Evolutionary conservation across 2,888 invertebrate species (phyloP), one percentile per base, ranked within the genome.

Genomic region (Agriotes lineatus): DNA sequence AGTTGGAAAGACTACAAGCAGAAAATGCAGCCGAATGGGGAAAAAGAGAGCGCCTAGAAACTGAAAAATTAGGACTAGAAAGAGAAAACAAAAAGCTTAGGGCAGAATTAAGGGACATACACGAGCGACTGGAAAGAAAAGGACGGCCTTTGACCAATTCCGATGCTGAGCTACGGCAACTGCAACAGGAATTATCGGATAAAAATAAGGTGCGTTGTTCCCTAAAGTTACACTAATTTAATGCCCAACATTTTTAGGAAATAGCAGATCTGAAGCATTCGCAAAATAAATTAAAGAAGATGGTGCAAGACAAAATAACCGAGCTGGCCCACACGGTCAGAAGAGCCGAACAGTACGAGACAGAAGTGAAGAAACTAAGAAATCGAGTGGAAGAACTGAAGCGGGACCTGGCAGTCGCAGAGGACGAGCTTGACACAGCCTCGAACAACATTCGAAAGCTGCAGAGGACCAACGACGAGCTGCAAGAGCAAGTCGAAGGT

Each of bases 1-100:
- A 96, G 89, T 84, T 96, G 75, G 96, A 97, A 81, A 87, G 91
- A 75, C 85, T 96, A 10, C 96, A 97, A 85, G 92, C 93, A 0
- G 97, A 97, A 85, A 97, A 97, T 84, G 96, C 96, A 0, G 90
- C 93, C 0, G 97, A 97, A 82, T 97, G 96, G 96, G 95, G 94
- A 14, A 94, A 95, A 82, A 86, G 96, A 2, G 97, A 97, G 83
- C 86, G 95, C 4, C 82, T 97, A 56, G 97, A 97, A 85, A 94
- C 96, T 0, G 96, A 97, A 78, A 96, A 96, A 81, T 87, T 95
- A 77, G 91, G 91, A 0, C 86, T 97, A 72, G 92, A 97, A 79
- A 86, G 96, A 35, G 96, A 97, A 76, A 96, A 96, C 80, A 96
- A 96, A 80, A 94, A 96, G 80, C 81, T 96, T 14, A 73, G 87